Evolutionary conservation across 2,113 vertebrate genomes (phyloP), one percentile per base, ranked within the genome.

Genomic region (Crotophaga sulcirostris): DNA sequence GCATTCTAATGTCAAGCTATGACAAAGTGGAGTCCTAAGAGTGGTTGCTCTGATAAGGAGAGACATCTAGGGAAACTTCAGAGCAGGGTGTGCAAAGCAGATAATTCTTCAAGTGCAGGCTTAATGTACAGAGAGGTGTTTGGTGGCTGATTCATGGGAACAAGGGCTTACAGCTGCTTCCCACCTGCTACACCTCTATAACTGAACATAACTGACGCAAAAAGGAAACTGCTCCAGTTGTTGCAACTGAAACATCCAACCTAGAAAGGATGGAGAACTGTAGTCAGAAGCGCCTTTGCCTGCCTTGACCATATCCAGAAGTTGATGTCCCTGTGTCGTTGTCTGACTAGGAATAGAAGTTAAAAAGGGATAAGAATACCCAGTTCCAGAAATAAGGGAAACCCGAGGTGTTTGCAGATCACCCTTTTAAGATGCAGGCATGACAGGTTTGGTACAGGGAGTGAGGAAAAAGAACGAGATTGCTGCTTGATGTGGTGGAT

Each of bases 401-500:
- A 82, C 13, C 4, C 0, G 3, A n/a, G n/a, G 17, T 78, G 21
- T 68, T 89, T 89, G 47, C 59, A 52, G 51, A 28, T 91, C 13
- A 6, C n/a, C 17, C 17, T 81, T 83, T 11, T 66, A 42, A 74
- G 73, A 9, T 64, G 80, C 38, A 68, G 59, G n/a, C 4, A 0
- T 33, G 51, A 64, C 45, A 84, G 44, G 33, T 52, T 80, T 77
- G 73, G 60, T 78, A 11, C 19, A 60, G 76, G 85, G 90, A 90
- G 92, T 12, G 92, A 88, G 91, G 90, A 90, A 83, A 87, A 92
- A 70, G 42, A 83, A 42, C 0, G 7, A 56, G 78, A 77, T 92
- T 93, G 92, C 93, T 97, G 96, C 90, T 93, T 68, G 83, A 94
- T 97, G 90, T 59, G n/a, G 70, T 76, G 44, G 44, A 44, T 80